Percentiles rank a stretch among this genome's conserved stretches.
These are phyloP conservation scores for Gallinago solitaria DNA, from an alignment of 2,797 vertebrate species.

Conservation along the genomic window DNA sequence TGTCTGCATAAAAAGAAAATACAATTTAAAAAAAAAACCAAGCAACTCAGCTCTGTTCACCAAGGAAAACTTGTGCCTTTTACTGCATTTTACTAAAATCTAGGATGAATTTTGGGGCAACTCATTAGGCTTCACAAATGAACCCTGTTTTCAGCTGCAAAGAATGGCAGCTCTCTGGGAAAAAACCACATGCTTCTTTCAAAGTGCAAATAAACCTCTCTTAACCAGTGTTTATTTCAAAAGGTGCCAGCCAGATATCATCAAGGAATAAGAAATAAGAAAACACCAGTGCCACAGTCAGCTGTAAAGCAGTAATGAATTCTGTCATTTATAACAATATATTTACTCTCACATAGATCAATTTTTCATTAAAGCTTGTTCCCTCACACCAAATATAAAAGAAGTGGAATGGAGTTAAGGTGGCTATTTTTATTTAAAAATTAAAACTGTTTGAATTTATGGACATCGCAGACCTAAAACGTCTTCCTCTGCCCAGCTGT, in stretches of 20 bases:
- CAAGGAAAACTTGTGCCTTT: neutral
- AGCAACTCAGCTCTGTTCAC: neutral
- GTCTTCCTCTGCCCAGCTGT: neutral
- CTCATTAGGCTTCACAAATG: neutral
- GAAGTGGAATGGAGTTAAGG: neutral
- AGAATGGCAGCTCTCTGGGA: neutral
- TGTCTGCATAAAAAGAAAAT: neutral
- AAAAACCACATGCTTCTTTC: neutral
- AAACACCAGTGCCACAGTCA: neutral
- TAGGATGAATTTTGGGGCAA: neutral
- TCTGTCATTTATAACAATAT: neutral
- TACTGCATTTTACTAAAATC: neutral
- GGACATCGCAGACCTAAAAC: neutral
- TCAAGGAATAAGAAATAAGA: neutral
- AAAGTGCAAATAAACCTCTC: neutral
- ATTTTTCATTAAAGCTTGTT: neutral
- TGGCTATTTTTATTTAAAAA: neutral
- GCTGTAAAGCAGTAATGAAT: neutral
- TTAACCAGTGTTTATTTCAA: neutral
- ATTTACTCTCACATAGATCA: neutral
- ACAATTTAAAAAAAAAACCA: neutral
- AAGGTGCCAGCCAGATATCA: neutral
- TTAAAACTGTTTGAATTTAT: neutral
- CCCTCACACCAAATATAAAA: neutral
- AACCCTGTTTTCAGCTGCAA: neutral